These are phyloP conservation scores for Drosophila paulistorum DNA, from an alignment of 1,140 invertebrate genomes.

Conservation along the genomic window DNA sequence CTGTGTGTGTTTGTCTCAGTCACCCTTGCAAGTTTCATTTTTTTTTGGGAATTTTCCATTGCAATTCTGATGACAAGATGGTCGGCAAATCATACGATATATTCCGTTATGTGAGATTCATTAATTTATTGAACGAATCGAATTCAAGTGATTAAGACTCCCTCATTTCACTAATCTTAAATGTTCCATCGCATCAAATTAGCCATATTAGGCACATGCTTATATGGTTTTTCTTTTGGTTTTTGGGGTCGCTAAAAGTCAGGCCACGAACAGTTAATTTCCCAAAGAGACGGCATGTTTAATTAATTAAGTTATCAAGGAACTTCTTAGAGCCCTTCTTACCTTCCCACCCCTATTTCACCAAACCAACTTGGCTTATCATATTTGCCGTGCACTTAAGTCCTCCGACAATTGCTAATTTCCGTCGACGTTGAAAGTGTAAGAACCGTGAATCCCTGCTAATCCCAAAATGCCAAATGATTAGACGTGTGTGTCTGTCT, in stretches of 20 bases:
- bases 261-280: too few relatives aligned
- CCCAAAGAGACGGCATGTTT: neutral
- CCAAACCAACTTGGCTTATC: constrained; percentile 14
- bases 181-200: too few relatives aligned
- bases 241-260: neutral
- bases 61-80: constrained; percentile 30
- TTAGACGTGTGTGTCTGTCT: neutral
- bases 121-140: neutral
- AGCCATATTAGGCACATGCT: too few relatives aligned
- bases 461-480: constrained; percentile 5
- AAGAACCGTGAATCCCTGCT: neutral
- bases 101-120: neutral
- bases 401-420: constrained; percentile 35
- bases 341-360: neutral
- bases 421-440: constrained; percentile 2
- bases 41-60: constrained; percentile 68
- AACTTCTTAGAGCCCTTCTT: neutral
- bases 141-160: neutral
- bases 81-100: neutral
- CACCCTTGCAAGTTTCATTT: constrained; percentile 13
- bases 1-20: constrained; percentile 1
- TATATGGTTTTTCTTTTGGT: too few relatives aligned
- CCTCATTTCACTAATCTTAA: too few relatives aligned
- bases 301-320: neutral
- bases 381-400: constrained; percentile 21